Evolutionary conservation across 2,797 vertebrate species (phyloP).

Genomic region (Gadopsis bispinosus): DNA sequence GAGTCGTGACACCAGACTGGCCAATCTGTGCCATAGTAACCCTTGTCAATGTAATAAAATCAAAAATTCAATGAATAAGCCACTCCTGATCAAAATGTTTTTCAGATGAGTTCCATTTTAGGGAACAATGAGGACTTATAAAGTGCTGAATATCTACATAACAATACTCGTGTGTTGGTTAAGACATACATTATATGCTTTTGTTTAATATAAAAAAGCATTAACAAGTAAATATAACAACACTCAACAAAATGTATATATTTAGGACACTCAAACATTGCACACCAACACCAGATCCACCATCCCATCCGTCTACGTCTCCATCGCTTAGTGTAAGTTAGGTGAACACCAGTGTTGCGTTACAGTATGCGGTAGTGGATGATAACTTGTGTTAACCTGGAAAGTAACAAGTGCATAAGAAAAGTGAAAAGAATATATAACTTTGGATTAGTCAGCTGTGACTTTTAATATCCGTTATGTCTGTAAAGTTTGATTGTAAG

Average conservation of each 20-base stretch:
- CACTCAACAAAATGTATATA: conserved; percentile 33
- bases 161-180: conserved; percentile 48
- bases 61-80: background rate
- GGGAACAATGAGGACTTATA: conserved; percentile 73
- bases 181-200: conserved; percentile 47
- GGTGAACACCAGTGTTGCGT: conserved; percentile 31
- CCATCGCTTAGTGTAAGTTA: background rate
- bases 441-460: background rate
- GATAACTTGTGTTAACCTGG: conserved; percentile 12
- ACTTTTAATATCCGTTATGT: background rate
- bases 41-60: background rate
- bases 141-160: conserved; percentile 63
- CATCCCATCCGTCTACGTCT: conserved; percentile 5
- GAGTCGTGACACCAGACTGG: conserved; percentile 72
- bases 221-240: conserved; percentile 61
- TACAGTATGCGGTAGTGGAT: conserved; percentile 18
- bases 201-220: conserved; percentile 54
- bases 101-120: background rate
- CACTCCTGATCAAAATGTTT: background rate
- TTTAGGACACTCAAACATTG: conserved; percentile 40
- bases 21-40: conserved; percentile 64
- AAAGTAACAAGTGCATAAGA: background rate
- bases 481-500: conserved; percentile 9
- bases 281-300: conserved; percentile 41
- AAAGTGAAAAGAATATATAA: conserved; percentile 9